phyloP scores from a whole-genome alignment of 2,888 invertebrate species.

The Leucophenga maculata region DNA sequence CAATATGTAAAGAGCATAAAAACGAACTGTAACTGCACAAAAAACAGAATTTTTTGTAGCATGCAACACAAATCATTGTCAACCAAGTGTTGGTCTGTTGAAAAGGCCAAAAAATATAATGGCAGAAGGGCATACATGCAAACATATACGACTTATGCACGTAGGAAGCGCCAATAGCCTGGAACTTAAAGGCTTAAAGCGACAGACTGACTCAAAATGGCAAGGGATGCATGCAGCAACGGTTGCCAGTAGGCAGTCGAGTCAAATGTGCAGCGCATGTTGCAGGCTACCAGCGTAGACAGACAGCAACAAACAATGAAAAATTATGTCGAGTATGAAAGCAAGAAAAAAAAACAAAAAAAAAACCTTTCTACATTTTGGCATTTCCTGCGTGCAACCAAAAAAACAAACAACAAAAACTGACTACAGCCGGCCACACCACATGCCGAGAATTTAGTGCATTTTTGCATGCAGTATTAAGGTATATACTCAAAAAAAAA shows the following conservation, averaged over 20 bases:
- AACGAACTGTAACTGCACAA: neutral
- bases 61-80: constrained; percentile 54
- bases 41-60: constrained; percentile 22
- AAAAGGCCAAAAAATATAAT: neutral
- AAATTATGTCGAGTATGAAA: constrained; percentile 53
- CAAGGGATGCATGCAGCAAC: neutral
- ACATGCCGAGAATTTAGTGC: constrained; percentile 40
- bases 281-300: too few species aligned
- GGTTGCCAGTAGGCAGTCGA: neutral
- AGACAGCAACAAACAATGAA: constrained; percentile 42
- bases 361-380: constrained; percentile 48
- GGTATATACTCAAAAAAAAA: too few species aligned
- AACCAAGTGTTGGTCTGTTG: constrained; percentile 21
- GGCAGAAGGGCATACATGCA: neutral
- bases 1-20: constrained; percentile 10
- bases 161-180: neutral
- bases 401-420: neutral
- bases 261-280: neutral
- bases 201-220: neutral
- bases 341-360: constrained; percentile 30
- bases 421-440: constrained; percentile 1
- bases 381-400: constrained; percentile 26
- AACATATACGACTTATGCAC: constrained; percentile 1
- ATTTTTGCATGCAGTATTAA: constrained; percentile 41
- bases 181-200: constrained; percentile 25